Conservation (phyloP, 1,140 invertebrate genomes). For the Temnothorax longispinosus region DNA sequence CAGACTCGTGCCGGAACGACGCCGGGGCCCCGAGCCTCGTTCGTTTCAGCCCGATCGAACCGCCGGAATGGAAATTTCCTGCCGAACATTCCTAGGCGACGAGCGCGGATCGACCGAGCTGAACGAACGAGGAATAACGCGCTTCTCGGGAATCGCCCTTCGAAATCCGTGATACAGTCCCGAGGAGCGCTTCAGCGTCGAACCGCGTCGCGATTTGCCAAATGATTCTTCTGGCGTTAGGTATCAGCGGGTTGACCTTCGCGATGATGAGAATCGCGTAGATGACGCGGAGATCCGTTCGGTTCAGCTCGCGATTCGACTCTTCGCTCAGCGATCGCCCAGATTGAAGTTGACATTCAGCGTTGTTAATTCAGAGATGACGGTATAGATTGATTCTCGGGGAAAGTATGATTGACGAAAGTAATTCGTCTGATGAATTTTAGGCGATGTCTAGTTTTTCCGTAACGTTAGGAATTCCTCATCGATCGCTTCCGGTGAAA, state of each 20-base stretch:
- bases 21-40: conserved; percentile 54
- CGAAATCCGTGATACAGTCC: background rate
- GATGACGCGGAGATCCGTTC: background rate
- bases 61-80: conserved; percentile 62
- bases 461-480: background rate
- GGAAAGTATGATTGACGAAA: background rate
- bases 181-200: background rate
- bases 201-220: background rate
- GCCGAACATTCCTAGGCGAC: conserved; percentile 36
- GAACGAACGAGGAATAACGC: background rate
- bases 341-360: too few species aligned
- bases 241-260: background rate
- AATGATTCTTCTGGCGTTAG: background rate
- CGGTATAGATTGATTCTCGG: background rate
- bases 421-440: background rate
- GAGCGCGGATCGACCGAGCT: conserved; percentile 8
- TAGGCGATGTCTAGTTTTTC: background rate
- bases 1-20: conserved; percentile 67
- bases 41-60: conserved; percentile 57
- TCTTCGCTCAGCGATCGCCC: background rate
- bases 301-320: background rate
- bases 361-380: background rate
- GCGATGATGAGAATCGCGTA: background rate
- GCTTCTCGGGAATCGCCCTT: background rate
- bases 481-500: background rate